phyloP scores from a whole-genome alignment of 2,113 vertebrate species.

The Crotalus tigris region DNA sequence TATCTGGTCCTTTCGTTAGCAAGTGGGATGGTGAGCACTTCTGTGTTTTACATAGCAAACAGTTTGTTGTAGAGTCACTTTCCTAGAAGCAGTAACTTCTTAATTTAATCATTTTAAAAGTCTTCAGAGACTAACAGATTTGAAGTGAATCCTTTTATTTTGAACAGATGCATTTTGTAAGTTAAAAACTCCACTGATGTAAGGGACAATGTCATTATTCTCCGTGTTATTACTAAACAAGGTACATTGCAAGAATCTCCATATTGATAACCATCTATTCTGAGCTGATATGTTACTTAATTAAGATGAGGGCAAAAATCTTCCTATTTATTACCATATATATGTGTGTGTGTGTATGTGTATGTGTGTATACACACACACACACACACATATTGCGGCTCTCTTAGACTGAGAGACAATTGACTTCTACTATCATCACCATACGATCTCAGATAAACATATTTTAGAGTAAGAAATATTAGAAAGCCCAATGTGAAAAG shows the following conservation, averaged over 20 bases:
- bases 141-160: not conserved
- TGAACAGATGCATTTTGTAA: not conserved
- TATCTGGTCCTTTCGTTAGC: slow-evolving; percentile 86
- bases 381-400: too few species aligned
- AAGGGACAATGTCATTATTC: not conserved
- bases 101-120: not conserved
- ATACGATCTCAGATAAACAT: too few species aligned
- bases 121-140: not conserved
- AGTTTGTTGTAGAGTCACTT: not conserved
- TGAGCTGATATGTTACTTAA: not conserved
- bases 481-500: too few species aligned
- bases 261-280: not conserved
- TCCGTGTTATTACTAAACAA: not conserved
- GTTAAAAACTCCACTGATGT: not conserved
- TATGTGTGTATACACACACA: too few species aligned
- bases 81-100: not conserved
- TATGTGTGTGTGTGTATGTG: too few species aligned
- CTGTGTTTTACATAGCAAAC: not conserved
- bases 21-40: slow-evolving; percentile 86
- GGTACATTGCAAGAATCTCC: not conserved
- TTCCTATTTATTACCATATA: not conserved
- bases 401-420: too few species aligned
- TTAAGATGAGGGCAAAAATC: not conserved
- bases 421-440: too few species aligned
- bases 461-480: too few species aligned